Base-by-base conservation (phyloP, 92 coral and sea anemone genomes). In the Bergia sp. region DNA sequence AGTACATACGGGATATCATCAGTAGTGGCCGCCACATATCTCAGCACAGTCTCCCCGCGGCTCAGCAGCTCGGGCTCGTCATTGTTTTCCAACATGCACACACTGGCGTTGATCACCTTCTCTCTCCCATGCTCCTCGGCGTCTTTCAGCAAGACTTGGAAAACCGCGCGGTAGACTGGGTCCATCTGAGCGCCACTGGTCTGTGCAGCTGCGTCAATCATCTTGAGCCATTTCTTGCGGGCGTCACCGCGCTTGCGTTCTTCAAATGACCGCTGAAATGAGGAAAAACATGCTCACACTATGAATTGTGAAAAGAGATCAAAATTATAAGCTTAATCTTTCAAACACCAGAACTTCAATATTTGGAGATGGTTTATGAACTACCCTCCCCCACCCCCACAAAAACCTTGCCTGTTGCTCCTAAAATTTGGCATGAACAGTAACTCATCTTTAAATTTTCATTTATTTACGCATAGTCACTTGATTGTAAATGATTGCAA, bases 181-280 rank as follows among this genome's bases (percentile, higher is more conserved):
- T 96, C 99, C 58, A 96, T 90, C 38, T 92, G 94, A 38, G 98
- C 99, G 58, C 95, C 99, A 47, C 99, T 94, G 64, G 98, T 95
- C 89, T 94, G 98, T n/a, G 99, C 97, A 20, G 99, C 96, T 43
- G 91, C 92, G 81, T 95, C 99, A 77, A 96, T 95, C 88, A 91
- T 91, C 49, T 93, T 91, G 82, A 96, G 87, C 98, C 98, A 96
- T 29, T 91, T 86, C 87, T 95, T 95, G 29, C 99, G 95, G 38
- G 99, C 98, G 79, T 96, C 99, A 82, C 98, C 98, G 44, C 99
- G 98, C 94, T 90, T 96, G 91, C 98, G 96, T 91, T 96, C 99
- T 66, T 96, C 99, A 82, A 96, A 96, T 66, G 99, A 95, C 89
- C 99, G 96, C 99, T 96, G 95, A 49, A 78, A 72, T 42, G 23